Conservation (phyloP, 2,888 invertebrate species). For the Emmelina monodactyla region DNA sequence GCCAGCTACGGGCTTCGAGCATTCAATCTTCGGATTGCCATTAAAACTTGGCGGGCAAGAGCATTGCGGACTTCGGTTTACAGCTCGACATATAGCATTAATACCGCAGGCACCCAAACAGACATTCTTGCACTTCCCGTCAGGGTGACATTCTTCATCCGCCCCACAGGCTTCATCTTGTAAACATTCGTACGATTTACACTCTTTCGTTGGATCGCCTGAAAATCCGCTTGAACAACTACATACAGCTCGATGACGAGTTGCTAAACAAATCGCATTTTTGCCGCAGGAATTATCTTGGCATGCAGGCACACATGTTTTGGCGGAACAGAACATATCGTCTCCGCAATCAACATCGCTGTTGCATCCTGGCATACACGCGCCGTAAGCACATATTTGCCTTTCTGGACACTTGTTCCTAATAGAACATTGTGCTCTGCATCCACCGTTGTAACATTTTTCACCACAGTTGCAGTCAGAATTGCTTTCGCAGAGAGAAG, state of each 20-base stretch:
- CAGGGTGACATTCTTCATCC: conserved; percentile 77
- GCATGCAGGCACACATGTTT: conserved; percentile 77
- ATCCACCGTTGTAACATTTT: conserved; percentile 75
- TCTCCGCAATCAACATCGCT: conserved; percentile 80
- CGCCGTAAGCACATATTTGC: conserved; percentile 76
- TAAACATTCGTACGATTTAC: conserved; percentile 79
- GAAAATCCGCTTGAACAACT: conserved; percentile 87
- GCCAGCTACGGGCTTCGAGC: conserved; percentile 73
- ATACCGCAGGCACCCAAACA: conserved; percentile 82
- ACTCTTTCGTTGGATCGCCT: conserved; percentile 80
- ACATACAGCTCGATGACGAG: conserved; percentile 84
- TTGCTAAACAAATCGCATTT: conserved; percentile 80
- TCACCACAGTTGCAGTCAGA: conserved; percentile 85
- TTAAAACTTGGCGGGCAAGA: conserved; percentile 82
- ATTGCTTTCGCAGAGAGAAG: conserved; percentile 70
- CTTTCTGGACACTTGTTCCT: conserved; percentile 77
- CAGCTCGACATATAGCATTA: conserved; percentile 85
- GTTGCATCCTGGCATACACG: conserved; percentile 82
- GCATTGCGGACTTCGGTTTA: conserved; percentile 80
- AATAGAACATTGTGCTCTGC: conserved; percentile 74
- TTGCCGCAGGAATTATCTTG: conserved; percentile 76
- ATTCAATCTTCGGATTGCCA: conserved; percentile 82
- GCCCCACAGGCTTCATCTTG: conserved; percentile 78
- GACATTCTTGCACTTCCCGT: conserved; percentile 79
- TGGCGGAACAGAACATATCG: conserved; percentile 73